Conservation (phyloP, 2,113 vertebrate genomes). For the Dermatemys mawii region DNA sequence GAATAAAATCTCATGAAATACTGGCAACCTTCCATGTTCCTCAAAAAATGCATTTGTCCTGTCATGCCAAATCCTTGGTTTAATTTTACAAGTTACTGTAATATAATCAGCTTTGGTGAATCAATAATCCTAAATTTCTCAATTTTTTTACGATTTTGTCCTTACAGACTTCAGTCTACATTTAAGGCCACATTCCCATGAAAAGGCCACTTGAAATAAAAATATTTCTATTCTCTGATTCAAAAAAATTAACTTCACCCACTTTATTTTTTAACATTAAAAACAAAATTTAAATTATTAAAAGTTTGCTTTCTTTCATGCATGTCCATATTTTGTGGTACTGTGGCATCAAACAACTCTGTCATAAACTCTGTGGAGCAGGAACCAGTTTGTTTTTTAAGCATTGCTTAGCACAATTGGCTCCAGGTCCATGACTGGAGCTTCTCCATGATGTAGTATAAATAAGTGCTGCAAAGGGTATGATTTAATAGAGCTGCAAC, state of each 20-base stretch:
- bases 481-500: background rate
- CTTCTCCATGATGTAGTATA: background rate
- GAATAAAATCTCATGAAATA: background rate
- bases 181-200: background rate
- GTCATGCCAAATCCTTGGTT: background rate
- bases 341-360: accelerated
- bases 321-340: accelerated
- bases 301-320: background rate
- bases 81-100: too few relatives aligned
- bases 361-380: background rate
- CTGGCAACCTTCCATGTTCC: background rate
- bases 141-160: background rate
- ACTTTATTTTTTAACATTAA: background rate
- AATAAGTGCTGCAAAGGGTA: background rate
- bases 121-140: background rate
- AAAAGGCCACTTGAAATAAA: background rate
- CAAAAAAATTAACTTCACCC: background rate
- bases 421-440: background rate
- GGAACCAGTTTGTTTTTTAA: background rate
- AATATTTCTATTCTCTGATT: background rate
- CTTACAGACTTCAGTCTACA: background rate
- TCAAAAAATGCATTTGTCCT: background rate
- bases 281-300: background rate
- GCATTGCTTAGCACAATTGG: accelerated
- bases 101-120: background rate